Conservation (phyloP, 2,888 invertebrate genomes). For the Poecilobothrus nobilitatus region DNA sequence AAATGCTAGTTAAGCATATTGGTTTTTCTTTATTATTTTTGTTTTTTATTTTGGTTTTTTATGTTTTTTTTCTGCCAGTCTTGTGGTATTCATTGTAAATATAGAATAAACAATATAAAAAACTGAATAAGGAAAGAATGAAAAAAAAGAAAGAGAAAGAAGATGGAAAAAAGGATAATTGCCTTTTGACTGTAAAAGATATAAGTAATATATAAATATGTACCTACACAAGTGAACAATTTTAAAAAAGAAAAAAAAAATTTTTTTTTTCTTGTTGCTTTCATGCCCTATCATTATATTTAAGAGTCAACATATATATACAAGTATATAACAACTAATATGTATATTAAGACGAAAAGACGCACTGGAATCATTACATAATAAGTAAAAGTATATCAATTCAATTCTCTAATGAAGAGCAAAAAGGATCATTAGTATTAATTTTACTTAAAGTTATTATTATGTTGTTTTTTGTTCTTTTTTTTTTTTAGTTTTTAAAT, state of each 20-base stretch:
- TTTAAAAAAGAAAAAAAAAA: background rate
- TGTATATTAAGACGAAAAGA: background rate
- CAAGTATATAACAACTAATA: too few species aligned
- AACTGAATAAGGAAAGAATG: background rate
- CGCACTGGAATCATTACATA: background rate
- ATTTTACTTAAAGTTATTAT: background rate
- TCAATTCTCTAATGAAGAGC: conserved; percentile 3
- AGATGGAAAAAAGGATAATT: background rate
- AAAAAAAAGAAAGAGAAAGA: background rate
- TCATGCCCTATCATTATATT: too few species aligned
- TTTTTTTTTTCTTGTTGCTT: background rate
- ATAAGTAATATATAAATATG: background rate
- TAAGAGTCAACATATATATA: too few species aligned
- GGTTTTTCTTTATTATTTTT: too few species aligned
- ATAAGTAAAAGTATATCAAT: background rate
- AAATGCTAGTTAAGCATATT: too few species aligned
- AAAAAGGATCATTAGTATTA: conserved; percentile 1
- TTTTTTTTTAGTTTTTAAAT: too few species aligned
- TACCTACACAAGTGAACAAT: background rate
- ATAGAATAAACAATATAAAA: too few species aligned
- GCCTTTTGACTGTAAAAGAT: background rate
- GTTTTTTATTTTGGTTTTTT: too few species aligned
- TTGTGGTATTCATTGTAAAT: too few species aligned
- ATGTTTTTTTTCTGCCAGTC: background rate
- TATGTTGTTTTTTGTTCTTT: background rate